These are phyloP conservation scores for Diadumene lineata DNA, from an alignment of 92 coral and sea anemone genomes.

Conservation along the genomic window DNA sequence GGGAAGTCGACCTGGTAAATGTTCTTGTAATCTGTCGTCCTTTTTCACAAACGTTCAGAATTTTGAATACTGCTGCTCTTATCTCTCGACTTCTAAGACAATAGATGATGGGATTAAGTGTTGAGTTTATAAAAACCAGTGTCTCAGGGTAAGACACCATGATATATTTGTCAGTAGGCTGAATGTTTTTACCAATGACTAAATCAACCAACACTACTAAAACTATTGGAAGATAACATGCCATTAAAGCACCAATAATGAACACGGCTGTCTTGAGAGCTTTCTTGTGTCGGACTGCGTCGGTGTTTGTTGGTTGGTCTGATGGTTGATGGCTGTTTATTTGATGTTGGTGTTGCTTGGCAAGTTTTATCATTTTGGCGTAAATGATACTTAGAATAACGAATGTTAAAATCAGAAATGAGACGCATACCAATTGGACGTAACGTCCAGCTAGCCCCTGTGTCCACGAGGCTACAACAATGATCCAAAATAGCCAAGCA, in stretches of 20 bases:
- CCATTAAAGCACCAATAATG: constrained; percentile 37
- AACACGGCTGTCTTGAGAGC: constrained; percentile 37
- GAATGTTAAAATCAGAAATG: constrained; percentile 30
- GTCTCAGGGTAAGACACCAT: constrained; percentile 39
- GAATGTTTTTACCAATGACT: neutral
- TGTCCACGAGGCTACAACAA: constrained; percentile 42
- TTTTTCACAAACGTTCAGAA: constrained; percentile 26
- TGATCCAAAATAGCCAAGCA: constrained; percentile 40
- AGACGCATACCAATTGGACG: constrained; percentile 33
- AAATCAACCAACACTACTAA: constrained; percentile 34
- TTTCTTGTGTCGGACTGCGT: constrained; percentile 24
- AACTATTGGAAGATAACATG: constrained; percentile 34
- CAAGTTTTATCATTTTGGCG: constrained; percentile 42
- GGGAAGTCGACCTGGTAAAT: constrained; percentile 12
- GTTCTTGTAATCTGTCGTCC: constrained; percentile 26
- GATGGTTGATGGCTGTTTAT: constrained; percentile 33
- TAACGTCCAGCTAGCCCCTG: constrained; percentile 41
- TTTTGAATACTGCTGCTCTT: constrained; percentile 32
- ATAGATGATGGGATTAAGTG: constrained; percentile 37
- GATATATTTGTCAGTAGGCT: constrained; percentile 5
- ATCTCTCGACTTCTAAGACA: constrained; percentile 38
- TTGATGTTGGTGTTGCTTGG: constrained; percentile 39
- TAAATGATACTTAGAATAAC: constrained; percentile 23
- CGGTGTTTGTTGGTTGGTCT: constrained; percentile 9
- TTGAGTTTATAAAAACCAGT: constrained; percentile 28